Conservation (phyloP, 2,113 vertebrate genomes). For the Rynchops niger region DNA sequence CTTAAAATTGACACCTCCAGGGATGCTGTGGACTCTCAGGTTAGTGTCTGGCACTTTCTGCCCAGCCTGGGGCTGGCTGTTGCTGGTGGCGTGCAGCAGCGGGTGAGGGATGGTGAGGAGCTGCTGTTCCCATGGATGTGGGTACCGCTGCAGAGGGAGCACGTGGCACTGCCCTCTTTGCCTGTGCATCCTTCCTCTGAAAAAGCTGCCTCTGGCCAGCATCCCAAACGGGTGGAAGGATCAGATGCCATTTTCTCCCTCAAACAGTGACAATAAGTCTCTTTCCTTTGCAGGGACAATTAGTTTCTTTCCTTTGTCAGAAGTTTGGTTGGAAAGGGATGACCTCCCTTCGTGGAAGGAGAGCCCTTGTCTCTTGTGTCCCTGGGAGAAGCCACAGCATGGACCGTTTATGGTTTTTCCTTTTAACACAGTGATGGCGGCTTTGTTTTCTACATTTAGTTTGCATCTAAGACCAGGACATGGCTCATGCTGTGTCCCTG, state of each 20-base stretch:
- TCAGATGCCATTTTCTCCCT: conserved; percentile 22
- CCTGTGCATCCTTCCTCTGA: not conserved
- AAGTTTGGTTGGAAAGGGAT: conserved; percentile 32
- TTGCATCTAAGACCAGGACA: conserved; percentile 57
- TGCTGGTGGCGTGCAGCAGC: not conserved
- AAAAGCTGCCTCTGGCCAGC: not conserved
- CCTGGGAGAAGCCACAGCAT: conserved; percentile 33
- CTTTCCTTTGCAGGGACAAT: not conserved
- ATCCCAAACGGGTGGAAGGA: not conserved
- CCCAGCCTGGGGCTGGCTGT: not conserved
- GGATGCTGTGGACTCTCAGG: not conserved
- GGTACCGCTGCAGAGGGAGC: not conserved
- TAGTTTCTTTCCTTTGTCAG: conserved; percentile 13
- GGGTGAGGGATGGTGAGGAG: not conserved
- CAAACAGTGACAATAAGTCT: not conserved
- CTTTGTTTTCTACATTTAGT: conserved; percentile 64
- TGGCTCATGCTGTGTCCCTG: conserved; percentile 55
- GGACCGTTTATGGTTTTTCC: conserved; percentile 32
- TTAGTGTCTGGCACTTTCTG: not conserved
- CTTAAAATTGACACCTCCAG: not conserved
- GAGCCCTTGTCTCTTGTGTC: conserved; percentile 35
- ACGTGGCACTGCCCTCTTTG: not conserved
- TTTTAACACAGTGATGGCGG: conserved; percentile 19
- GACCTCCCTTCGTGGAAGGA: conserved; percentile 23
- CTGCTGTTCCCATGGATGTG: not conserved